Base-by-base conservation (phyloP, 2,888 invertebrate genomes). In the Papilio demoleus region DNA sequence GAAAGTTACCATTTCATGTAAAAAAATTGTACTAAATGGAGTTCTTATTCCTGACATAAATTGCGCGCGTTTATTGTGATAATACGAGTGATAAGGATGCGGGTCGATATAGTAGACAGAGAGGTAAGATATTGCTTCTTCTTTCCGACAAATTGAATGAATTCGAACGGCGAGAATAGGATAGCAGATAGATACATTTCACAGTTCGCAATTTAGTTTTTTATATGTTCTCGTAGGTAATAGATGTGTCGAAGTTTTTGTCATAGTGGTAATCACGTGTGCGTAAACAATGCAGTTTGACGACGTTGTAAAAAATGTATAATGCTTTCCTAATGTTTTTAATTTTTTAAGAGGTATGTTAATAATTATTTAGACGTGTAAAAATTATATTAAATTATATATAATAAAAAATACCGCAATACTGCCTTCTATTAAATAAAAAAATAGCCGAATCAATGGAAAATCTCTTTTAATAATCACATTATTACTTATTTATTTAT, bases 71-170 rank as follows among this genome's bases (percentile, higher is more conserved):
- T 84, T 75, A 47, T 27, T 50, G 75, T 77, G 72, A 71, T 77
- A 76, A 66, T 61, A 70, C 71, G 74, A 80, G 79, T 80, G 83
- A 82, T 82, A 84, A 78, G 79, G 70, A 79, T 81, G 80, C 79
- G 79, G 86, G 83, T 89, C 88, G 84, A 89, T 89, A 88, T 72
- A 72, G 73, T 72, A 61, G 79, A 86, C 27, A 79, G 82, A 83
- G 86, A 87, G 53, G 73, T 64, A 76, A 72, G 1, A 79, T 84
- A 78, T 74, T 68, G 75, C 78, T 80, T 58, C 82, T 80, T 77
- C 80, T 68, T 72, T 82, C 75, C 31, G 8, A 68, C 74, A 71
- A 63, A 63, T 60, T 65, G 65, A 65, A 65, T 34, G 53, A 69
- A 71, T 47, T 64, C n/a, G 60, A 68, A 68, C 61, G 67, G 65